Evolutionary conservation across 2,113 vertebrate species (phyloP).

Genomic region (Tenrec ecaudatus): DNA sequence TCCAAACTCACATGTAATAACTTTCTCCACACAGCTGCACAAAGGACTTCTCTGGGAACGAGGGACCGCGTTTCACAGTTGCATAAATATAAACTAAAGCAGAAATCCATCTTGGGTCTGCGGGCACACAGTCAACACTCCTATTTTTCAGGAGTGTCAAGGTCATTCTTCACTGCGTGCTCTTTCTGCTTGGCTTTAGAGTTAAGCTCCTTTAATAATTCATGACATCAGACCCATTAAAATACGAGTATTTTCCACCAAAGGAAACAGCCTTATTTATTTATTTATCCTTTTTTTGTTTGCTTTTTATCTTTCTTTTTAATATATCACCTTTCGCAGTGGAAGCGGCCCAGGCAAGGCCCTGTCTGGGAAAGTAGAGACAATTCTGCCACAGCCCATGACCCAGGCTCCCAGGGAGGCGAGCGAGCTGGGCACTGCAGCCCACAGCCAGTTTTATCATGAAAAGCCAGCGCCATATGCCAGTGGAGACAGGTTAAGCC

Average conservation of each 20-base stretch:
- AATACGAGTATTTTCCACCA: conserved; percentile 86
- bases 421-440: conserved; percentile 29
- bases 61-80: conserved; percentile 84
- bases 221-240: conserved; percentile 86
- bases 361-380: conserved; percentile 68
- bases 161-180: conserved; percentile 85
- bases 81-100: conserved; percentile 87
- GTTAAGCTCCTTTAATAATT: conserved; percentile 87
- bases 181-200: conserved; percentile 83
- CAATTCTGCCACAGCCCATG: conserved; percentile 53
- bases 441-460: conserved; percentile 68
- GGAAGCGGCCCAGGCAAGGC: conserved; percentile 79
- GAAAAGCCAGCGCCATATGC: conserved; percentile 77
- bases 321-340: conserved; percentile 52
- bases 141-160: conserved; percentile 85
- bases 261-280: conserved; percentile 80
- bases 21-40: conserved; percentile 82
- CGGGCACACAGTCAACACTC: conserved; percentile 80
- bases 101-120: conserved; percentile 85
- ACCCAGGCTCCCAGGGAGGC: conserved; percentile 78
- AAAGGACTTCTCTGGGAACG: conserved; percentile 84
- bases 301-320: conserved; percentile 34
- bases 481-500: conserved; percentile 82
- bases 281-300: conserved; percentile 55
- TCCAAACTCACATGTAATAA: conserved; percentile 85